Percentiles rank a stretch among this genome's conserved stretches.
Conservation (phyloP, 2,797 vertebrate species). For the Eutrigla gurnardus region DNA sequence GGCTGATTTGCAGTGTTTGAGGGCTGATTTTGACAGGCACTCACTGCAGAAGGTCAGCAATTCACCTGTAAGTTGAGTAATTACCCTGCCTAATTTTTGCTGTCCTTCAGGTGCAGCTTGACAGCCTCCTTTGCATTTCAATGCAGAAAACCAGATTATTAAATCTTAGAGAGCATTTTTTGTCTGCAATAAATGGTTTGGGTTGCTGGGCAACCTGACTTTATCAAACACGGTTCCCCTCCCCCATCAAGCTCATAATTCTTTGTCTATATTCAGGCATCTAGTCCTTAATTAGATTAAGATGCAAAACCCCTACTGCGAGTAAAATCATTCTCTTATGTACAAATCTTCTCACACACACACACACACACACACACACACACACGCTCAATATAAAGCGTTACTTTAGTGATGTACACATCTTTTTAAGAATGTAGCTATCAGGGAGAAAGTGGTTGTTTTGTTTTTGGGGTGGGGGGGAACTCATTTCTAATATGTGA, state of each 20-base stretch:
- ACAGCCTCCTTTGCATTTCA: conserved; percentile 72
- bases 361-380: conserved; percentile 15
- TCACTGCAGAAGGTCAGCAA: conserved; percentile 63
- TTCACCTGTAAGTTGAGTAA: conserved; percentile 66
- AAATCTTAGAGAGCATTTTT: conserved; percentile 63
- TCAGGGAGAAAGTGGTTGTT: neutral
- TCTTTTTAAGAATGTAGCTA: conserved; percentile 21
- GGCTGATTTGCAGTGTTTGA: conserved; percentile 42
- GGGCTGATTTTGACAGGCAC: conserved; percentile 56
- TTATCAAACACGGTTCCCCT: conserved; percentile 64
- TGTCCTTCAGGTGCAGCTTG: conserved; percentile 71
- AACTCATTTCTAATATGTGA: neutral
- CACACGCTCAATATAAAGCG: neutral
- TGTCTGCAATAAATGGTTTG: conserved; percentile 64
- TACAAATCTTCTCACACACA: conserved; percentile 9
- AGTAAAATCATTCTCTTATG: conserved; percentile 42
- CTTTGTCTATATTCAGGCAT: conserved; percentile 72
- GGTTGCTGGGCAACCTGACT: conserved; percentile 72
- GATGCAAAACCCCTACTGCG: conserved; percentile 52
- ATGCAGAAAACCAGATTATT: conserved; percentile 69
- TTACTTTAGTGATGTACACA: conserved; percentile 4
- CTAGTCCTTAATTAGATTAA: conserved; percentile 77
- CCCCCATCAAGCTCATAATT: conserved; percentile 73
- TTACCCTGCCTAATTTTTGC: conserved; percentile 63
- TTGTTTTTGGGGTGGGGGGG: neutral